Evolutionary conservation across 1,140 invertebrate species (phyloP), one percentile per base, ranked within the genome.

Genomic region (Ericerus pela): DNA sequence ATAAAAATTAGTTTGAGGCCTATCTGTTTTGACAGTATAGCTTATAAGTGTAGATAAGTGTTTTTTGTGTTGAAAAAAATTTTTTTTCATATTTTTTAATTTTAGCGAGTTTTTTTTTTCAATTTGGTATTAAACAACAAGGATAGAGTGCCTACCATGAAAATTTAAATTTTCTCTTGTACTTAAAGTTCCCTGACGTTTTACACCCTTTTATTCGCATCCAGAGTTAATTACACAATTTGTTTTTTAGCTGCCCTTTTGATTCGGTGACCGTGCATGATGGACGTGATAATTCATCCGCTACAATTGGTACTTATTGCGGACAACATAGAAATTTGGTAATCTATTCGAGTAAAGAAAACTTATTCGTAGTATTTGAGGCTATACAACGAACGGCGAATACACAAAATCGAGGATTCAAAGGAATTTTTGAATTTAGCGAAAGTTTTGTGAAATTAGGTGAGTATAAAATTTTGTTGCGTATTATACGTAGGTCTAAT

Each of bases 211-310:
- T n/a, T n/a, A n/a, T n/a, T n/a, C n/a, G n/a, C n/a, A n/a, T n/a
- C n/a, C n/a, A n/a, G n/a, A n/a, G n/a, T n/a, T n/a, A n/a, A n/a
- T 4, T 38, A 6, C 36, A 47, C 26, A 24, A 55, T 53, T 29
- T 27, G 54, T 60, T 63, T 70, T 70, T 12, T 75, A 98, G 95
- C 69, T 99, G 96, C 76, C 96, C 96, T 54, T 96, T 96, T 76
- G 96, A 98, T 75, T 91, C 85, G 72, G 84, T 99, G 57, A 90
- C 89, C 73, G 84, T 99, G 55, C 96, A 88, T 72, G 96, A 99
- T 73, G 96, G 96, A 57, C 74, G 80, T 53, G 80, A 87, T 65
- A 85, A 84, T 68, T 76, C 79, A 43, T 81, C 83, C 61, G 85
- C 90, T 30, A 80, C 92, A 63, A 96, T 99, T 67, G 90, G 91